These are phyloP conservation scores for Globicephala melas DNA, from an alignment of 2,113 vertebrate species.

Conservation along the genomic window DNA sequence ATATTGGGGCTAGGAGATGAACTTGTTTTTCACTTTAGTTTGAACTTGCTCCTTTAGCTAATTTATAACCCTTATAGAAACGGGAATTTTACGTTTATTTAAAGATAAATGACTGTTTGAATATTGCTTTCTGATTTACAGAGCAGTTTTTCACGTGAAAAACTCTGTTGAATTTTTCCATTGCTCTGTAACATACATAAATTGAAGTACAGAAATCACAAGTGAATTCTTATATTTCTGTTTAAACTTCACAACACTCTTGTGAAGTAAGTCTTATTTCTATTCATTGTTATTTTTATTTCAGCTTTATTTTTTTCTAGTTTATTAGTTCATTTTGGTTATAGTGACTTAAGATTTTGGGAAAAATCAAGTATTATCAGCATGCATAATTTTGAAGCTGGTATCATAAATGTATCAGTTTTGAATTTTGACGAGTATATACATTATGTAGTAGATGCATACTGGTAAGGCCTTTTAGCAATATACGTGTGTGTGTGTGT, in stretches of 20 bases:
- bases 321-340: neutral
- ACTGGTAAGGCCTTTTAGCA: neutral
- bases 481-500: neutral
- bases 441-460: neutral
- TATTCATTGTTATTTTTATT: conserved; percentile 32
- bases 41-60: neutral
- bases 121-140: neutral
- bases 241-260: neutral
- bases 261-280: neutral
- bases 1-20: neutral
- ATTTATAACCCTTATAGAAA: neutral
- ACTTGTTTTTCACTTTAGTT: neutral
- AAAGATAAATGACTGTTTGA: neutral
- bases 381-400: neutral
- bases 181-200: neutral
- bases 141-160: neutral
- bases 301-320: neutral
- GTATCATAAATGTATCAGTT: neutral
- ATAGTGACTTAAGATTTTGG: neutral
- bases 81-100: neutral
- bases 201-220: neutral
- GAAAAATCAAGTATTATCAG: neutral
- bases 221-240: neutral
- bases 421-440: neutral
- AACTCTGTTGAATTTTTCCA: neutral